phyloP scores from a whole-genome alignment of 2,113 vertebrate genomes.

The Mobula birostris region DNA sequence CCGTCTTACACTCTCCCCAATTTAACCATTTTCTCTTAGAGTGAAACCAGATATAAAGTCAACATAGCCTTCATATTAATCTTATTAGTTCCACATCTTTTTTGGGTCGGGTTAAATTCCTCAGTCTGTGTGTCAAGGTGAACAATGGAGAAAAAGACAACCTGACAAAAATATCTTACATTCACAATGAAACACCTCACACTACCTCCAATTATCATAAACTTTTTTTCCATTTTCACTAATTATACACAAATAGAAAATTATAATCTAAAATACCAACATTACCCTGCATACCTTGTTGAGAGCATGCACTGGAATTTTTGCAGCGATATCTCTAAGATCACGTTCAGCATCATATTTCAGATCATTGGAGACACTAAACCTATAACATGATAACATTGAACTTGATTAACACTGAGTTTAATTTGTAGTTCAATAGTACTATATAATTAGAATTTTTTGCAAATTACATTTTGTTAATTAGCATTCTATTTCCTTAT shows the following conservation, averaged over 20 bases:
- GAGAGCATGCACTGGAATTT: slow-evolving; percentile 86
- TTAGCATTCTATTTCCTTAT: neutral
- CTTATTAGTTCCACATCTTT: neutral
- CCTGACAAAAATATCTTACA: neutral
- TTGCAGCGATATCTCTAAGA: slow-evolving; percentile 83
- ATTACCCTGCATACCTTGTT: slow-evolving; percentile 72
- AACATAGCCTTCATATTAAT: neutral
- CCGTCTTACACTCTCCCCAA: neutral
- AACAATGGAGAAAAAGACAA: neutral
- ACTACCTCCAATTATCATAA: neutral
- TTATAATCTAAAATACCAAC: neutral
- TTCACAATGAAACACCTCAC: neutral
- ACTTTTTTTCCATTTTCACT: neutral
- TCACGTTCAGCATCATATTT: slow-evolving; percentile 94
- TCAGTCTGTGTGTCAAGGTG: neutral
- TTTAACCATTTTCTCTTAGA: too few species aligned
- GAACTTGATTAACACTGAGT: neutral
- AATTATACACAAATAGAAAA: neutral
- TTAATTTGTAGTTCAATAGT: neutral
- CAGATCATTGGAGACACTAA: slow-evolving; percentile 97
- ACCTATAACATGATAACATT: slow-evolving; percentile 58
- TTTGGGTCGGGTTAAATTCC: neutral
- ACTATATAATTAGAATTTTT: neutral
- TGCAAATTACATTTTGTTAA: neutral
- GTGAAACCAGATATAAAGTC: neutral